Evolutionary conservation across 2,888 invertebrate species (phyloP).

Genomic region (Patella depressa): DNA sequence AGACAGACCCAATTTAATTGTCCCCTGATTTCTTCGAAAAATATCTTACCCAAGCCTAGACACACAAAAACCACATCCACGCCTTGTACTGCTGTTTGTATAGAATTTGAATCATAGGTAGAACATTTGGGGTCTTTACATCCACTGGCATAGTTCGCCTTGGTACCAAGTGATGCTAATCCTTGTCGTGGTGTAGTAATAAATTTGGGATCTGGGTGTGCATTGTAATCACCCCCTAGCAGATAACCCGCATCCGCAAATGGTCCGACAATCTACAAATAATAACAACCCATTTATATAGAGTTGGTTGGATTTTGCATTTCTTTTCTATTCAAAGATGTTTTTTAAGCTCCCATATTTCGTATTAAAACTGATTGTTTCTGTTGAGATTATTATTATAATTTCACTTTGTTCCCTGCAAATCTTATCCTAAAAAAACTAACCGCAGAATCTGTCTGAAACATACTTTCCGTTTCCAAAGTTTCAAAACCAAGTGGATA

Average conservation of each 20-base stretch:
- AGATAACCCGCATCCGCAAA: conserved; percentile 59
- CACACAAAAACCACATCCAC: conserved; percentile 57
- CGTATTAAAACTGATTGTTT: too few species aligned
- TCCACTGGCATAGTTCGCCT: conserved; percentile 44
- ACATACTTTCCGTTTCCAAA: too few species aligned
- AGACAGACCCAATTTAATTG: too few species aligned
- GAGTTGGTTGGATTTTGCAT: neutral
- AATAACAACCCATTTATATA: neutral
- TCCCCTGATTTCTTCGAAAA: neutral
- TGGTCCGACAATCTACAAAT: conserved; percentile 65
- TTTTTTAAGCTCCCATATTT: too few species aligned
- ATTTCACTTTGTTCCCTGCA: too few species aligned
- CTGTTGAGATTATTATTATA: too few species aligned
- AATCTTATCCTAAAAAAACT: too few species aligned
- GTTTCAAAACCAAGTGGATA: too few species aligned
- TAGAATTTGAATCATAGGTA: conserved; percentile 41
- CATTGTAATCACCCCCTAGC: conserved; percentile 62
- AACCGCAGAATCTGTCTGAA: too few species aligned
- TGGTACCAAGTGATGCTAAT: conserved; percentile 44
- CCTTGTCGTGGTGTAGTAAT: conserved; percentile 56
- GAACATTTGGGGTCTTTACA: conserved; percentile 56
- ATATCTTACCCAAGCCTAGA: conserved; percentile 55
- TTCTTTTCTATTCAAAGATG: neutral
- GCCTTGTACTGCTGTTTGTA: conserved; percentile 45
- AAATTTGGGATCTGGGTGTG: conserved; percentile 48